Conservation (phyloP, 64 coral and sea anemone genomes). For the Hydrozoanthus tunicans region DNA sequence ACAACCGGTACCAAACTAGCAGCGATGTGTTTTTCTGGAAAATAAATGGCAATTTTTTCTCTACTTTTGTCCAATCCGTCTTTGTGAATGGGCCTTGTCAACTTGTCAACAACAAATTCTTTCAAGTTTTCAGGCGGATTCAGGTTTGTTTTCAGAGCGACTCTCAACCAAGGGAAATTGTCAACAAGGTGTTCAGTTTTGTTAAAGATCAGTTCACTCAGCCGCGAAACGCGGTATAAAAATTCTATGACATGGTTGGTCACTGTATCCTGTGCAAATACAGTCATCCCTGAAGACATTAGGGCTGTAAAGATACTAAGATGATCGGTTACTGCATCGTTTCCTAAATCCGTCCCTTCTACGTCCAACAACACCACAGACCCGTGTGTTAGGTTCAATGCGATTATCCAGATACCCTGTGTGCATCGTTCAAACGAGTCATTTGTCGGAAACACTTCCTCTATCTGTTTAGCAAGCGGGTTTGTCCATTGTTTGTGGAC, state of each 20-base stretch:
- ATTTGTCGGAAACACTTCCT: constrained; percentile 63
- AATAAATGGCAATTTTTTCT: constrained; percentile 40
- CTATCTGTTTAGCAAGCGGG: not conserved
- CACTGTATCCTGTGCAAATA: constrained; percentile 49
- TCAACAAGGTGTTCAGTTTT: not conserved
- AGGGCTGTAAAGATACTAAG: constrained; percentile 80
- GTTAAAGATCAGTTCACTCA: constrained; percentile 63
- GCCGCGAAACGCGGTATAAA: constrained; percentile 62
- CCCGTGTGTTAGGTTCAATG: not conserved
- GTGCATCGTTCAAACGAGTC: constrained; percentile 50
- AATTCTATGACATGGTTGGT: constrained; percentile 70
- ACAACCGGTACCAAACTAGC: constrained; percentile 39
- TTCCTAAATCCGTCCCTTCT: constrained; percentile 68
- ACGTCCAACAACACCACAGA: constrained; percentile 65
- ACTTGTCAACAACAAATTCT: constrained; percentile 45
- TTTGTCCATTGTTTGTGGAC: constrained; percentile 29
- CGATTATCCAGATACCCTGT: constrained; percentile 53
- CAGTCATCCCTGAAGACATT: constrained; percentile 66
- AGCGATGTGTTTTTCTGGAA: constrained; percentile 63
- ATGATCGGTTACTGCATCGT: constrained; percentile 59
- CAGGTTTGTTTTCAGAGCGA: constrained; percentile 53
- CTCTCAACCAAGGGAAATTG: constrained; percentile 49
- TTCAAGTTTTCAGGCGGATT: constrained; percentile 36
- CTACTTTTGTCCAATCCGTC: constrained; percentile 57
- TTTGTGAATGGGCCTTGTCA: constrained; percentile 8